These are phyloP conservation scores for Psephotus haematonotus DNA, from an alignment of 2,113 vertebrate genomes.

Conservation along the genomic window DNA sequence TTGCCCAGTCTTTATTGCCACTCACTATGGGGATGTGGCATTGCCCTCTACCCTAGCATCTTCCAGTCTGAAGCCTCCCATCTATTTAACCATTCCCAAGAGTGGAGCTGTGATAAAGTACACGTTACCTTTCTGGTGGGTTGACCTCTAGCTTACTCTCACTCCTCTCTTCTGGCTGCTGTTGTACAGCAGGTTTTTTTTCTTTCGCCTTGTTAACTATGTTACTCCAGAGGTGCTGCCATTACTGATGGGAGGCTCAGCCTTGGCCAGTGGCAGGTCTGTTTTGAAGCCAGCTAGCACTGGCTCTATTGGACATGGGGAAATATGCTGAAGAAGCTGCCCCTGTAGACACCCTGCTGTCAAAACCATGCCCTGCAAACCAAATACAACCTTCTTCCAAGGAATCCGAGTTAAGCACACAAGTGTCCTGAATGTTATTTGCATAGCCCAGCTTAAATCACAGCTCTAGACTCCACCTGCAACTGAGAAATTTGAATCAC, in stretches of 20 bases:
- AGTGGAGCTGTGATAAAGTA: neutral
- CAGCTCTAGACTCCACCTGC: neutral
- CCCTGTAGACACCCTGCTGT: fast-evolving
- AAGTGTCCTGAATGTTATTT: neutral
- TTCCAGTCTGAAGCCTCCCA: neutral
- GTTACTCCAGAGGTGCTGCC: neutral
- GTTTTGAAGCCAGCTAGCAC: neutral
- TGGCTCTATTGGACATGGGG: fast-evolving
- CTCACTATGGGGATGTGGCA: neutral
- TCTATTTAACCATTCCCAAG: neutral
- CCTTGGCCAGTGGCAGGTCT: neutral
- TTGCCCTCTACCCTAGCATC: no score
- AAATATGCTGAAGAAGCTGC: neutral
- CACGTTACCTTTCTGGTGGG: neutral
- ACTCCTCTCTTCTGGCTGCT: neutral
- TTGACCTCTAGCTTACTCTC: neutral
- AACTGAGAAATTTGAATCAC: neutral
- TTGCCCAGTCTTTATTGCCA: no score
- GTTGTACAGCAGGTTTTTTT: neutral
- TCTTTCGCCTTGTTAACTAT: neutral
- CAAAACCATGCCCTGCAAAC: neutral
- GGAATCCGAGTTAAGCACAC: neutral
- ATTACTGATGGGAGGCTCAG: neutral
- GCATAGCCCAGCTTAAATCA: neutral
- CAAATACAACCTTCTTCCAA: neutral